These are phyloP conservation scores for Elephas maximus DNA, from an alignment of 2,113 vertebrate genomes.

Conservation along the genomic window DNA sequence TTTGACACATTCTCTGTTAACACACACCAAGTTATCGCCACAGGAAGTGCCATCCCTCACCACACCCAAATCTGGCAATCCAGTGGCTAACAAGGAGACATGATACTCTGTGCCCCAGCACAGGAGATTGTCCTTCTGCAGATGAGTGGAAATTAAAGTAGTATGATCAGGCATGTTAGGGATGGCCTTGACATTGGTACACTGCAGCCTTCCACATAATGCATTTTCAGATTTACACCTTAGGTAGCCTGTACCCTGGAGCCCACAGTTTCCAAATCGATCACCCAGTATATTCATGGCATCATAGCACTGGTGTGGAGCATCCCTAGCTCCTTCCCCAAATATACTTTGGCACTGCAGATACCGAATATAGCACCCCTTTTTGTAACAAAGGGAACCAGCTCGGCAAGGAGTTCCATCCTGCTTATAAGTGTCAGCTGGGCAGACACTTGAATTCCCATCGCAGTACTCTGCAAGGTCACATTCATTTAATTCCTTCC, in stretches of 20 bases:
- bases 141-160: not conserved
- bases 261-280: slow-evolving; percentile 82
- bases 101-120: slow-evolving; percentile 66
- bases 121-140: rapidly evolving
- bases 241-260: not conserved
- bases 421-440: slow-evolving; percentile 88
- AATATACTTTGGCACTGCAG: slow-evolving; percentile 91
- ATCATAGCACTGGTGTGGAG: slow-evolving; percentile 77
- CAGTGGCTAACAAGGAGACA: rapidly evolving
- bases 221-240: slow-evolving; percentile 65
- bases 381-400: slow-evolving; percentile 90
- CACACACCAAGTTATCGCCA: not conserved
- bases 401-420: slow-evolving; percentile 89
- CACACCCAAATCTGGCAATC: not conserved
- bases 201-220: slow-evolving; percentile 62
- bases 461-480: slow-evolving; percentile 93
- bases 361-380: slow-evolving; percentile 88
- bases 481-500: slow-evolving; percentile 86
- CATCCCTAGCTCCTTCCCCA: slow-evolving; percentile 77
- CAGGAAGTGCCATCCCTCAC: slow-evolving; percentile 41
- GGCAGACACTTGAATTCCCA: slow-evolving; percentile 90
- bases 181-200: not conserved
- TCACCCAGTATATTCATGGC: slow-evolving; percentile 79
- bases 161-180: not conserved
- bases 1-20: slow-evolving; percentile 21